Conservation (phyloP, 2,113 vertebrate species). For the Bagarius yarrelli region DNA sequence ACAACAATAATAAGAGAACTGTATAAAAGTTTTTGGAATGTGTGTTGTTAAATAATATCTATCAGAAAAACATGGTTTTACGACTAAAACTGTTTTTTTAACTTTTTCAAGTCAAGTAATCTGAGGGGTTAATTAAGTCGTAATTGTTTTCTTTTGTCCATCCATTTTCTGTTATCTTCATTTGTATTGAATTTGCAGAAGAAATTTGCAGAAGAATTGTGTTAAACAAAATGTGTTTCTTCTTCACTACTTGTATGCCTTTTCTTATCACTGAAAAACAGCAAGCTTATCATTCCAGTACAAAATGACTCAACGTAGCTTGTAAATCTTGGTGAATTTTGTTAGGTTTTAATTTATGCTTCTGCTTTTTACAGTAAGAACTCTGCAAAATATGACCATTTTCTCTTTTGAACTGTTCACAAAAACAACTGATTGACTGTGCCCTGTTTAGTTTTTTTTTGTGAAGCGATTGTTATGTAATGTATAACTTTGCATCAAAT, state of each 20-base stretch:
- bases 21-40: too few species aligned
- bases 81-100: neutral
- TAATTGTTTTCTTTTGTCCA: neutral
- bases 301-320: constrained; percentile 6
- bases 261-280: constrained; percentile 24
- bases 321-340: neutral
- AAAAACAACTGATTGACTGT: constrained; percentile 16
- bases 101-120: neutral
- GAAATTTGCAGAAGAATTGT: neutral
- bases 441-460: neutral
- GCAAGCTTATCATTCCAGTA: constrained; percentile 6
- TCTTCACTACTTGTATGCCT: neutral
- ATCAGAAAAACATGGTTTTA: neutral
- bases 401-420: neutral
- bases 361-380: neutral
- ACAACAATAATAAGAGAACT: too few species aligned
- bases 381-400: neutral
- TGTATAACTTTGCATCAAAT: neutral
- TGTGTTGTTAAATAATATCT: neutral
- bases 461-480: neutral
- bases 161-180: neutral
- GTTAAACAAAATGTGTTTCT: neutral
- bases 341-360: neutral
- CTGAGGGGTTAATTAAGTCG: constrained; percentile 5
- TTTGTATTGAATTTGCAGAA: neutral